Evolutionary conservation across 2,888 invertebrate genomes (phyloP).

Genomic region (Lithophane socia): DNA sequence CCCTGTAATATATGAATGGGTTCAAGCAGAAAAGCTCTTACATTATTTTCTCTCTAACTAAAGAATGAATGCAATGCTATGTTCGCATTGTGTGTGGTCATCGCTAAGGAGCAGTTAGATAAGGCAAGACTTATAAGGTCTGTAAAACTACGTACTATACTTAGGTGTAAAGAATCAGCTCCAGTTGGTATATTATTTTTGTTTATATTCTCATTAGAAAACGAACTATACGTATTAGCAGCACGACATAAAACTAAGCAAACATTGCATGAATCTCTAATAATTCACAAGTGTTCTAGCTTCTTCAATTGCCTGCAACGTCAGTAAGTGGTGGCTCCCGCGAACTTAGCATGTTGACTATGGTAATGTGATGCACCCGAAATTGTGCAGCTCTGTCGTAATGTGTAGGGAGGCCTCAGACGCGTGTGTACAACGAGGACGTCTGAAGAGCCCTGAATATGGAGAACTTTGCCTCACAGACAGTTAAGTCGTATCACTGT

Average conservation of each 20-base stretch:
- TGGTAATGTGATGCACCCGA: slow-evolving; percentile 53
- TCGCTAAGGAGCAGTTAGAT: background rate
- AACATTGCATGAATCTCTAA: background rate
- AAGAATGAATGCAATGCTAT: background rate
- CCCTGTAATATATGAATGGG: background rate
- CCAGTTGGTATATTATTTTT: background rate
- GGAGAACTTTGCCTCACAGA: slow-evolving; percentile 22
- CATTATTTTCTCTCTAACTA: background rate
- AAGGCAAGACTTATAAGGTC: background rate
- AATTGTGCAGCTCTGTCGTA: slow-evolving; percentile 10
- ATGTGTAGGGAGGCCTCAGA: slow-evolving; percentile 14
- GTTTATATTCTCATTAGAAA: background rate
- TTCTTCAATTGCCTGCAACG: background rate
- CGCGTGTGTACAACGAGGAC: background rate
- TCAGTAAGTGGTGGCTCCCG: slow-evolving; percentile 15
- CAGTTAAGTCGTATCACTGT: slow-evolving; percentile 9
- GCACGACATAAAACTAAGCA: background rate
- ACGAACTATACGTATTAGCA: background rate
- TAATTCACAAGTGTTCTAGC: background rate
- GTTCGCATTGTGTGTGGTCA: no score
- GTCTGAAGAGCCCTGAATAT: slow-evolving; percentile 41
- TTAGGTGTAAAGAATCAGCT: background rate
- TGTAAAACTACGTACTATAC: background rate
- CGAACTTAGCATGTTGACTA: slow-evolving; percentile 32
- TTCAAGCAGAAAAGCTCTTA: background rate